These are phyloP conservation scores for Gavialis gangeticus DNA, from an alignment of 2,113 vertebrate species.

Conservation along the genomic window DNA sequence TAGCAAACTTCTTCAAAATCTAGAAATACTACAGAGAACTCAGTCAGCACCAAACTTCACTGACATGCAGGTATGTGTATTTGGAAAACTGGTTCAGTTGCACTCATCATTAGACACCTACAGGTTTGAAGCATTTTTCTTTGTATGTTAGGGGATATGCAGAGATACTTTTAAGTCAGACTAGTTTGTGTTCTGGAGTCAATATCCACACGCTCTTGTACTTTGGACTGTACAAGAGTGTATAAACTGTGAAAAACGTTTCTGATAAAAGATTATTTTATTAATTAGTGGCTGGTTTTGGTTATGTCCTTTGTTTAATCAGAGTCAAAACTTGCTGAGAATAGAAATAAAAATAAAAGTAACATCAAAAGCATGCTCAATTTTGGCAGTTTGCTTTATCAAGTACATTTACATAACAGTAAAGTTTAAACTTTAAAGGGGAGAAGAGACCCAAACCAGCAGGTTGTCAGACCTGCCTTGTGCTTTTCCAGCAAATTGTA, in stretches of 20 bases:
- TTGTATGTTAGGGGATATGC: not conserved
- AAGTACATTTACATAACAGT: not conserved
- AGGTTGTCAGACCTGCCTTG: not conserved
- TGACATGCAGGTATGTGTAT: slow-evolving; percentile 88
- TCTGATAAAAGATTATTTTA: not conserved
- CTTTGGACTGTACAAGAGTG: not conserved
- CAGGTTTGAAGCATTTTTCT: not conserved
- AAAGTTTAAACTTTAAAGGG: slow-evolving; percentile 34
- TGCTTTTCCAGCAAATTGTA: not conserved
- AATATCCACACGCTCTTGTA: not conserved
- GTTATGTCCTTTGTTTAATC: not conserved
- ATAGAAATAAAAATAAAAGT: not conserved
- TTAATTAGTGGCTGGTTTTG: not conserved
- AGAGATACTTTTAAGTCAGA: not conserved
- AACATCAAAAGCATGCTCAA: not conserved
- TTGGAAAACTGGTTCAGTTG: slow-evolving; percentile 48
- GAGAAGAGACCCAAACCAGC: not conserved
- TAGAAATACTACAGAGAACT: slow-evolving; percentile 98
- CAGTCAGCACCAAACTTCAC: slow-evolving; percentile 98
- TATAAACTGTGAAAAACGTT: not conserved
- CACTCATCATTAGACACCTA: not conserved
- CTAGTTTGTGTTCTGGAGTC: slow-evolving; percentile 28
- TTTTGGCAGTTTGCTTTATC: not conserved
- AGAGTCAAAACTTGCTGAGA: not conserved
- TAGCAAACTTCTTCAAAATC: slow-evolving; percentile 94